Conservation (phyloP, 2,888 invertebrate genomes). For the Dermolepida albohirtum region DNA sequence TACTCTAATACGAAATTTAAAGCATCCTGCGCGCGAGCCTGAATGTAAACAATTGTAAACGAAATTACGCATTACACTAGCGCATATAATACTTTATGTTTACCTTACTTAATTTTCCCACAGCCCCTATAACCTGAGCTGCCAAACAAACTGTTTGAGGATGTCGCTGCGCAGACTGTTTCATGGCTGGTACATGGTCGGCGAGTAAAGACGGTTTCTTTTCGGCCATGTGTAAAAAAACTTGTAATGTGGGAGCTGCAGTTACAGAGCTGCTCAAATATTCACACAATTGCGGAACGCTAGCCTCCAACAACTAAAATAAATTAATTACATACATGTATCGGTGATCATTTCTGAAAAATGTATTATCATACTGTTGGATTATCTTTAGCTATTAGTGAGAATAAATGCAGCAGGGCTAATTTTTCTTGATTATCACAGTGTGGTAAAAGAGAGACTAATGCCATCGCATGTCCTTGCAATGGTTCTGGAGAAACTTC, state of each 20-base stretch:
- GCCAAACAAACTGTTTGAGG: constrained; percentile 75
- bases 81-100: constrained; percentile 24
- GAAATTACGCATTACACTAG: too few species aligned
- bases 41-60: constrained; percentile 47
- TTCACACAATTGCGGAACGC: constrained; percentile 84
- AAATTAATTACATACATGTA: constrained; percentile 14
- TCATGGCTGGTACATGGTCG: constrained; percentile 77
- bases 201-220: constrained; percentile 77
- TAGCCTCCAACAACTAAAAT: constrained; percentile 78
- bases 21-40: constrained; percentile 85
- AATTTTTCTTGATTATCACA: constrained; percentile 89
- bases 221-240: constrained; percentile 81
- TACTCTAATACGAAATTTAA: constrained; percentile 84
- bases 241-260: constrained; percentile 75
- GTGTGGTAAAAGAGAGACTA: constrained; percentile 83
- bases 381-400: constrained; percentile 83
- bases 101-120: constrained; percentile 79
- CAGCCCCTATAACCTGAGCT: constrained; percentile 77
- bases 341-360: constrained; percentile 20
- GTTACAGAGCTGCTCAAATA: constrained; percentile 75
- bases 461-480: constrained; percentile 84
- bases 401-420: constrained; percentile 84
- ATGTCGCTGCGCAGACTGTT: constrained; percentile 75
- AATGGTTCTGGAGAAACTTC: constrained; percentile 88
- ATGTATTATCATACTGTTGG: constrained; percentile 71